A percentile compares a stretch with the other conserved stretches of the same genome.
These are phyloP conservation scores for Onchidella celtica DNA, from an alignment of 2,888 invertebrate genomes.

Conservation along the genomic window DNA sequence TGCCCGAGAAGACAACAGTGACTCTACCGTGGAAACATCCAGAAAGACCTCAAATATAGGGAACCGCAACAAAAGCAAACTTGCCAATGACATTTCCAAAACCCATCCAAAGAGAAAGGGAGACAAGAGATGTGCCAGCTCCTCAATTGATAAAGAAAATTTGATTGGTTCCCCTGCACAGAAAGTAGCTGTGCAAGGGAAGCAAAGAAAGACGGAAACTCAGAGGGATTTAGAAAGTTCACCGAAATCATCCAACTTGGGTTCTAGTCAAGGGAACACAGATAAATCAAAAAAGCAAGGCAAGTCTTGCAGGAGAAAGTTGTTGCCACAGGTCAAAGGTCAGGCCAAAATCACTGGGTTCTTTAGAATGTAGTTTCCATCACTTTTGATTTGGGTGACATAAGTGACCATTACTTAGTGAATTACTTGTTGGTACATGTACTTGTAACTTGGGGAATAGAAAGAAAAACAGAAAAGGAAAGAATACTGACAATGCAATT, in stretches of 20 bases:
- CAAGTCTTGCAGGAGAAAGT: conserved; percentile 47
- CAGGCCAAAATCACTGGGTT: conserved; percentile 52
- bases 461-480: too few relatives aligned
- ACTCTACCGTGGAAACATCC: not conserved
- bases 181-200: not conserved
- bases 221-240: not conserved
- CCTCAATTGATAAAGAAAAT: conserved; percentile 25
- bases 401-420: not conserved
- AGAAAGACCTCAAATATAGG: not conserved
- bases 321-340: conserved; percentile 51
- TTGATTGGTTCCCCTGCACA: not conserved
- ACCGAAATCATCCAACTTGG: not conserved
- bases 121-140: conserved; percentile 1
- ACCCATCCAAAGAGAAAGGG: conserved; percentile 10
- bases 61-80: not conserved
- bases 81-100: not conserved
- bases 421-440: not conserved
- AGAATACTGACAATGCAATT: too few relatives aligned
- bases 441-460: not conserved
- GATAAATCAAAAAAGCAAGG: not conserved
- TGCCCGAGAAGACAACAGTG: not conserved
- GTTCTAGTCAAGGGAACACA: not conserved
- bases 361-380: conserved; percentile 42
- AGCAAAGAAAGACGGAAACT: not conserved
- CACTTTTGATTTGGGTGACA: too few relatives aligned